Base-by-base conservation (phyloP, 2,888 invertebrate species). In the Morpho deidamia region DNA sequence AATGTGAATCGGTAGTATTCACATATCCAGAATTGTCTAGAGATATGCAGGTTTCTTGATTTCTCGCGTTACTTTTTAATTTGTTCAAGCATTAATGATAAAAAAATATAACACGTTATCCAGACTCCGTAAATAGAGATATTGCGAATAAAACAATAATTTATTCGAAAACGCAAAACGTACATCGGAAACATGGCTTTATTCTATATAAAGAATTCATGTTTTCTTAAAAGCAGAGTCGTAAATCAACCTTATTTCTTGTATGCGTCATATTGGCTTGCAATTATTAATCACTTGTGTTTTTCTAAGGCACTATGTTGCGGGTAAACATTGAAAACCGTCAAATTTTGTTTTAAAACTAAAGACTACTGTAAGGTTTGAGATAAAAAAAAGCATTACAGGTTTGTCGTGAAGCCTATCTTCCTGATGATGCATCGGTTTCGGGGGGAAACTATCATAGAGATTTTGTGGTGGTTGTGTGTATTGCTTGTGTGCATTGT, bases 261-360 rank as follows among this genome's bases (percentile, higher is more conserved):
- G 47, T 39, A 44, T 5, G 38, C 39, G 47, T 48, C 47, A 53
- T 48, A 53, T 53, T 39, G 37, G 47, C 38, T 53, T 37, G 34
- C 46, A 61, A 60, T 66, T 62, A 67, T 65, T 64, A 65, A 68
- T 66, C 61, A 60, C 60, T 47, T 53, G 56, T 58, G 55, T 57
- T 57, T 59, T 56, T 56, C 45, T 12, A 41, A 56, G 38, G 48
- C 55, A 41, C 35, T 58, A 42, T 60, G 65, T 59, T 59, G 55
- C 59, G 37, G 59, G 41, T 46, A 38, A 33, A 60, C 46, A 59
- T 12, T 53, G 14, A 47, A 45, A 55, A 52, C 8, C 1, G 23
- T 14, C 1, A 39, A 8, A 41, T 37, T 14, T 9, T 14, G 14
- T n/a, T n/a, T n/a, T n/a, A n/a, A n/a, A n/a, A 23, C 4, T 23